These are phyloP conservation scores for Odontesthes bonariensis DNA, from an alignment of 2,113 vertebrate genomes.

Conservation along the genomic window DNA sequence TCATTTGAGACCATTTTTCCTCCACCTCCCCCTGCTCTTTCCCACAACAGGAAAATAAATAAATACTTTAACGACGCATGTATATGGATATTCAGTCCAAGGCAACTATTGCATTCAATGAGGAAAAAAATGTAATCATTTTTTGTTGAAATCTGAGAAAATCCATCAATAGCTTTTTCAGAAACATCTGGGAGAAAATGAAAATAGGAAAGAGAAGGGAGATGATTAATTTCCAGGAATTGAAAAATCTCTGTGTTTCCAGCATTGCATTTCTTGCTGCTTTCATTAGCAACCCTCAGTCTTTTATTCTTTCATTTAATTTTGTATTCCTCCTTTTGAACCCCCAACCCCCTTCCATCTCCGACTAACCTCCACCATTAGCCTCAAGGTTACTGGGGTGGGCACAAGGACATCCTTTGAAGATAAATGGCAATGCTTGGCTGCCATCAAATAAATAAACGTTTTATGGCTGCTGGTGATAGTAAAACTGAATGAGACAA, in stretches of 20 bases:
- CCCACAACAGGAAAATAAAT: background rate
- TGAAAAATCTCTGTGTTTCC: constrained; percentile 54
- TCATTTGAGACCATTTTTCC: constrained; percentile 64
- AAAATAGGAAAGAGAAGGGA: background rate
- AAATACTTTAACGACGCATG: constrained; percentile 20
- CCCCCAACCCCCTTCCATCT: constrained; percentile 6
- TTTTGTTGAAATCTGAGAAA: constrained; percentile 52
- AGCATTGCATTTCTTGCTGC: constrained; percentile 5
- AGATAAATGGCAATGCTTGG: constrained; percentile 57
- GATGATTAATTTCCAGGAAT: constrained; percentile 36
- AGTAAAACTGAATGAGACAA: constrained; percentile 68
- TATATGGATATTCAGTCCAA: constrained; percentile 21
- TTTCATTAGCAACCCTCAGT: constrained; percentile 69
- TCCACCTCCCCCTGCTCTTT: constrained; percentile 12
- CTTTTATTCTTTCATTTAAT: constrained; percentile 67
- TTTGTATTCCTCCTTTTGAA: constrained; percentile 52
- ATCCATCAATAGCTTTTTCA: constrained; percentile 36
- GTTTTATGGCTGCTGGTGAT: constrained; percentile 65
- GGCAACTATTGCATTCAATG: constrained; percentile 15
- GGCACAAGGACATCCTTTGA: constrained; percentile 70
- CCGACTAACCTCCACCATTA: constrained; percentile 74
- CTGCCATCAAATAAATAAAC: constrained; percentile 69
- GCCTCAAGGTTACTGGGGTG: constrained; percentile 73
- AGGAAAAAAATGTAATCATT: constrained; percentile 22
- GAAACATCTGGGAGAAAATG: constrained; percentile 5